phyloP scores from a whole-genome alignment of 2,113 vertebrate genomes.

The Rhinichthys klamathensis region DNA sequence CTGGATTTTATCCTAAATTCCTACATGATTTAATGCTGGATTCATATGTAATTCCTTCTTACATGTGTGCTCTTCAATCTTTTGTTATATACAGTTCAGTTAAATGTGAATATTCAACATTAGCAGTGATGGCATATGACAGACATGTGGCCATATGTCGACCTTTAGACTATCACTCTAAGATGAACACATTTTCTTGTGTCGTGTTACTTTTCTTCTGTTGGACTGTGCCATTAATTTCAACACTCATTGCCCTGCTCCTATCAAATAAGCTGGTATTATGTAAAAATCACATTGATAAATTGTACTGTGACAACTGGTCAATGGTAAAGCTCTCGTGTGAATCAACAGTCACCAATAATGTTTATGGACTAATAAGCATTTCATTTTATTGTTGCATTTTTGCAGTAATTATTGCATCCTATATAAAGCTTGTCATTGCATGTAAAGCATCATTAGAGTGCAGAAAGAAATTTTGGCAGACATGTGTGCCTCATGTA shows the following conservation, averaged over 20 bases:
- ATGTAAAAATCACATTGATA: constrained; percentile 34
- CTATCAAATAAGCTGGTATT: constrained; percentile 7
- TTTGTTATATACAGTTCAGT: constrained; percentile 46
- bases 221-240: neutral
- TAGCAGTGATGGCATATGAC: constrained; percentile 48
- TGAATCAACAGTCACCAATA: constrained; percentile 31
- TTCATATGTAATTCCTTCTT: constrained; percentile 30
- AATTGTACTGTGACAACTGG: constrained; percentile 41
- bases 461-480: constrained; percentile 45
- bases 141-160: constrained; percentile 50
- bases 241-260: neutral
- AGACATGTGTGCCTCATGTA: constrained; percentile 45
- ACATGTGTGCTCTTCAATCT: constrained; percentile 28
- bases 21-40: constrained; percentile 28
- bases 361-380: constrained; percentile 31
- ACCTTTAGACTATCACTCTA: constrained; percentile 44
- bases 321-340: constrained; percentile 39
- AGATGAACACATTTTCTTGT: constrained; percentile 1
- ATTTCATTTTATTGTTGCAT: constrained; percentile 13
- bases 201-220: neutral
- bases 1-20: constrained; percentile 51
- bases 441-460: constrained; percentile 41
- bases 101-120: constrained; percentile 43
- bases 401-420: constrained; percentile 27
- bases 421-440: constrained; percentile 26